Conservation (phyloP, 2,113 vertebrate genomes). For the Corapipo altera region DNA sequence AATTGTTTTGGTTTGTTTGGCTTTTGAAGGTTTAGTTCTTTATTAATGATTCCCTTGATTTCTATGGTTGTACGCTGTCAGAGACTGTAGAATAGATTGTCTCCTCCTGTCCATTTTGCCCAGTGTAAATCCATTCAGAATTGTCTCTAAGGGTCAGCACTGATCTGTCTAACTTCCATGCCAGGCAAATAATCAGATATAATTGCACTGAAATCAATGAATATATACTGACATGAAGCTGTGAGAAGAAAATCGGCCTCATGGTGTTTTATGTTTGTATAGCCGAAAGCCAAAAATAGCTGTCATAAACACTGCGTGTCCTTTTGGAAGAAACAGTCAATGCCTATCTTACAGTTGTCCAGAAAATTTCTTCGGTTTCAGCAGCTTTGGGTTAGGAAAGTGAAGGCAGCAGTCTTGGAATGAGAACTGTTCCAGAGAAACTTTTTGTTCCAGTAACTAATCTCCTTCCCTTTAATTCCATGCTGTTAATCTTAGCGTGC, state of each 20-base stretch:
- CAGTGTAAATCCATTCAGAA: neutral
- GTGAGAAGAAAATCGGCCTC: neutral
- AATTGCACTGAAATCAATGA: slow-evolving; percentile 28
- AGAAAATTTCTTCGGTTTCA: slow-evolving; percentile 19
- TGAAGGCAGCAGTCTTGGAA: neutral
- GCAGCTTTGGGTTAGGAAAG: neutral
- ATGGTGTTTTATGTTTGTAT: slow-evolving; percentile 1
- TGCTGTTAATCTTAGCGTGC: neutral
- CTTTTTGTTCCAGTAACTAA: slow-evolving; percentile 49
- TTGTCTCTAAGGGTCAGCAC: neutral
- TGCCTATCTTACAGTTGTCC: neutral
- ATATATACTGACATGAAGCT: neutral
- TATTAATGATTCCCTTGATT: neutral
- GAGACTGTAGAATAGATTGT: neutral
- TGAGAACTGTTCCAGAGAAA: slow-evolving; percentile 1
- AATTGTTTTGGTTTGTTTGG: neutral
- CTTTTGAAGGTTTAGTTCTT: neutral
- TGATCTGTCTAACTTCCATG: neutral
- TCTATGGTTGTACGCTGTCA: neutral
- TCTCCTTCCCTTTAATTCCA: slow-evolving; percentile 22
- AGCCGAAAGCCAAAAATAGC: slow-evolving; percentile 14
- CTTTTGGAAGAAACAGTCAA: neutral
- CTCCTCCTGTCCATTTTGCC: neutral
- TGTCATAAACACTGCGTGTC: neutral
- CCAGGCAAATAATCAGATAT: slow-evolving; percentile 15